Evolutionary conservation across 2,888 invertebrate genomes (phyloP).

Genomic region (Tiliacea citrago): DNA sequence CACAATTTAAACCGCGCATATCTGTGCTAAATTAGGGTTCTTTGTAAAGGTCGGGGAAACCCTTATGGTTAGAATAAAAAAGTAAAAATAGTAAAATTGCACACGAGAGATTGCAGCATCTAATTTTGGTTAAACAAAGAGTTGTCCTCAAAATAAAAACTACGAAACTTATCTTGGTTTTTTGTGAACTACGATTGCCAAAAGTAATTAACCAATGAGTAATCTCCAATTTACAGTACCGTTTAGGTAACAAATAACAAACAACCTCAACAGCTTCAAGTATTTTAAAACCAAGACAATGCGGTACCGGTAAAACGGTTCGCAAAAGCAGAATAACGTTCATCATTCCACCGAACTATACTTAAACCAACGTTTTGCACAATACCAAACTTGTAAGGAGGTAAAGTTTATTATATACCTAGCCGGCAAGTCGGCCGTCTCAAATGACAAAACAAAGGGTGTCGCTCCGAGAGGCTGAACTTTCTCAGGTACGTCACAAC

Average conservation of each 20-base stretch:
- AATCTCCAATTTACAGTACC: neutral
- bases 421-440: constrained; percentile 66
- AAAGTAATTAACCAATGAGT: neutral
- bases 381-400: constrained; percentile 65
- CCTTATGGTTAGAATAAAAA: constrained; percentile 44
- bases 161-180: neutral
- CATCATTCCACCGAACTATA: constrained; percentile 61
- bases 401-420: constrained; percentile 66
- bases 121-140: neutral
- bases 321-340: constrained; percentile 49
- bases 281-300: constrained; percentile 5
- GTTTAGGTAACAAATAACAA: no score
- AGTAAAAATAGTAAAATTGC: constrained; percentile 18
- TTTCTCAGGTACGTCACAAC: constrained; percentile 71
- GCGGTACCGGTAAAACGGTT: constrained; percentile 49
- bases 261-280: neutral
- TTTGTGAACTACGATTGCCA: neutral
- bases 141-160: neutral
- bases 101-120: constrained; percentile 16
- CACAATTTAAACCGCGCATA: constrained; percentile 58
- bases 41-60: constrained; percentile 46
- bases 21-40: constrained; percentile 60
- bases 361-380: constrained; percentile 54
- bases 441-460: constrained; percentile 79
- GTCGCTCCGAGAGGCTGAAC: constrained; percentile 67